Evolutionary conservation across 1,140 invertebrate species (phyloP).

Genomic region (Drosophila lowei): DNA sequence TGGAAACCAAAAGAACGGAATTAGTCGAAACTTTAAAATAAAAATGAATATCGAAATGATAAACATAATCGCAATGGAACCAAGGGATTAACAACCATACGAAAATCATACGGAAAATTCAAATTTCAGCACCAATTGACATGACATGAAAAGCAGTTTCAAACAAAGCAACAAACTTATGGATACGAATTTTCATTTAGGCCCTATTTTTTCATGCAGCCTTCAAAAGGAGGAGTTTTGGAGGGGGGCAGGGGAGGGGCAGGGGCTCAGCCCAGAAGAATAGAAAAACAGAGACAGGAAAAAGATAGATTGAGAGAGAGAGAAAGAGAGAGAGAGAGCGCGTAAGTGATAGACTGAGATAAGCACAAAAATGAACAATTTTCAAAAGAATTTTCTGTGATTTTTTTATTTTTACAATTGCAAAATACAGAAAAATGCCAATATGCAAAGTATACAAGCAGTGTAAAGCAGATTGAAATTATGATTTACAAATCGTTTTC

Average conservation of each 20-base stretch:
- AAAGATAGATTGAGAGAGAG: neutral
- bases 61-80: slow-evolving; percentile 23
- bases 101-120: slow-evolving; percentile 15
- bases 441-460: slow-evolving; percentile 69
- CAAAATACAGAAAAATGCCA: slow-evolving; percentile 51
- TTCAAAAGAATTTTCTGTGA: slow-evolving; percentile 28
- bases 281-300: neutral
- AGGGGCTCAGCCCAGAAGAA: slow-evolving; percentile 19
- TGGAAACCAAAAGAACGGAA: slow-evolving; percentile 14
- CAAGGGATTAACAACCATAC: slow-evolving; percentile 16
- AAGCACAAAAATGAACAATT: slow-evolving; percentile 17
- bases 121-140: slow-evolving; percentile 52
- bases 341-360: slow-evolving; percentile 8
- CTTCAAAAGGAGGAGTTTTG: neutral
- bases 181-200: slow-evolving; percentile 9
- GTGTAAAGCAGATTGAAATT: slow-evolving; percentile 54
- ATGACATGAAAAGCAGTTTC: slow-evolving; percentile 52
- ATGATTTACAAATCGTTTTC: slow-evolving; percentile 17
- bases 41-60: slow-evolving; percentile 21
- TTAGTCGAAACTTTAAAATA: slow-evolving; percentile 31
- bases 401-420: slow-evolving; percentile 26
- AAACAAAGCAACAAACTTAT: slow-evolving; percentile 62
- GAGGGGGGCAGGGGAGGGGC: neutral
- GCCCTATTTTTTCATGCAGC: slow-evolving; percentile 7
- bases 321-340: neutral